Evolutionary conservation across 2,888 invertebrate genomes (phyloP), one percentile per base, ranked within the genome.

Genomic region (Athalia circularis): DNA sequence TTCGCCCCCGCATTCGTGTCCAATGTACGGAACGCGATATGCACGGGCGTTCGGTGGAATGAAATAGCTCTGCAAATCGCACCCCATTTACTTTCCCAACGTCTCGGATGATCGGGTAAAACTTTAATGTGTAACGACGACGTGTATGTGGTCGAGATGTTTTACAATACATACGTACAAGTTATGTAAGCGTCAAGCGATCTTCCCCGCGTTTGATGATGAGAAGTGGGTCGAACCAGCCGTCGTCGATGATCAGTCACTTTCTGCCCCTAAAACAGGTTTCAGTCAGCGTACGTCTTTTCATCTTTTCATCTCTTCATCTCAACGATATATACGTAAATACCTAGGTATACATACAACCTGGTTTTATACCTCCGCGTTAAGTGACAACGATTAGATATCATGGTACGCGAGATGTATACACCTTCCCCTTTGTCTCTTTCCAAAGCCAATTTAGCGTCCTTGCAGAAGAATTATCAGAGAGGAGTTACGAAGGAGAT

Each of bases 151-250:
- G 11, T 52, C 8, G 52, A 8, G 11, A 7, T 11, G 3, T 9
- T 7, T 4, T 29, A 43, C 43, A 48, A n/a, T 54, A n/a, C n/a
- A 54, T 54, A 7, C 0, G 1, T 54, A 54, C 54, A 11, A 4
- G 54, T 72, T 72, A 72, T 52, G 47, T 59, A 72, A 72, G 45
- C 57, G n/a, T 29, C 29, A 29, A 29, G 29, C 52, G 57, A 72
- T 72, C 72, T 72, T 72, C 57, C 72, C 29, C 57, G 72, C 59
- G 45, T 72, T 72, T 57, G 45, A 72, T 29, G 29, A 29, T 59
- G 72, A 72, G 72, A 72, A 72, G 57, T 72, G 72, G 72, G 72
- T 72, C 72, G 52, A 59, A 59, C 13, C 72, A 47, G 57, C 43
- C 57, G 45, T 15, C 47, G 72, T 45, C 15, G 47, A 72, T 57